Evolutionary conservation across 2,888 invertebrate genomes (phyloP).

Genomic region (Scrobipalpa costella): DNA sequence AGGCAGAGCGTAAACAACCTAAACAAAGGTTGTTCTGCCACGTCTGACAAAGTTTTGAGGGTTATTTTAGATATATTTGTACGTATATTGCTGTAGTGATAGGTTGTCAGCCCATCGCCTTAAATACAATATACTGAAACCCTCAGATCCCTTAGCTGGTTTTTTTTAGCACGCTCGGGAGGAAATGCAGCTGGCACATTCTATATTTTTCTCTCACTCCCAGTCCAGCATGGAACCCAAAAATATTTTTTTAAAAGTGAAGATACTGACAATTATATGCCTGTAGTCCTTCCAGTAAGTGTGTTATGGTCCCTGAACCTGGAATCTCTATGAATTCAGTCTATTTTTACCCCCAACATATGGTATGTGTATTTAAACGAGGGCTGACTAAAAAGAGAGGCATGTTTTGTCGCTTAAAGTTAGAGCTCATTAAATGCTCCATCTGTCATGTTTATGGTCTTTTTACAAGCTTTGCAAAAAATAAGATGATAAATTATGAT

Average conservation of each 20-base stretch:
- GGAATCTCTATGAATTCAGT: background rate
- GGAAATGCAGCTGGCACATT: no score
- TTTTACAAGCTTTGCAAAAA: background rate
- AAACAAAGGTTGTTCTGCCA: no score
- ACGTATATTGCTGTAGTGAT: no score
- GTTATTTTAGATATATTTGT: no score
- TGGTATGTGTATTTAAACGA: background rate
- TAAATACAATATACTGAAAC: no score
- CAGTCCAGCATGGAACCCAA: no score
- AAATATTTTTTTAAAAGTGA: background rate
- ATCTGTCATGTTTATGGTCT: constrained; percentile 1
- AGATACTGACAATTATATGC: background rate
- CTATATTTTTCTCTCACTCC: no score
- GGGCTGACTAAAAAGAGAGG: constrained; percentile 8
- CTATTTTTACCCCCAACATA: constrained; percentile 13
- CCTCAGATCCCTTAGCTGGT: no score
- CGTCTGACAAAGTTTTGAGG: no score
- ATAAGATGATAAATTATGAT: background rate
- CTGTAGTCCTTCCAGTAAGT: background rate
- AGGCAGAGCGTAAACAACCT: no score
- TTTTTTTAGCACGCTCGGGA: no score
- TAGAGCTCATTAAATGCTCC: background rate
- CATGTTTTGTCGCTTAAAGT: background rate
- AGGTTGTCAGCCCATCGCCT: no score
- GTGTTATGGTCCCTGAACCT: background rate